Conservation (phyloP, 2,888 invertebrate genomes). For the Pyrrhia umbra region DNA sequence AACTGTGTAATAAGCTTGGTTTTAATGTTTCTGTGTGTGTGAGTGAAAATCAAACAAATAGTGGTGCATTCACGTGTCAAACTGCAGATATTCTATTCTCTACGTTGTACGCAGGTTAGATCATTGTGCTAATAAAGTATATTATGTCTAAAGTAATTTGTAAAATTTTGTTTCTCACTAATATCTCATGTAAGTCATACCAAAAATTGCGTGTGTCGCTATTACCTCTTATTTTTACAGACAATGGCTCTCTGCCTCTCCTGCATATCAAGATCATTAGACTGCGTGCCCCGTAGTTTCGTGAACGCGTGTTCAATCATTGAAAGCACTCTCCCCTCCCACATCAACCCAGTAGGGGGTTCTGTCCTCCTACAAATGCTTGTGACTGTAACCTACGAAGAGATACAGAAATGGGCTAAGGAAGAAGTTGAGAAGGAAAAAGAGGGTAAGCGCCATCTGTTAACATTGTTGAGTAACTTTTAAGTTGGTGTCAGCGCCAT, state of each 20-base stretch:
- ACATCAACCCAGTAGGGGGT: slow-evolving; percentile 92
- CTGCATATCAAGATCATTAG: slow-evolving; percentile 92
- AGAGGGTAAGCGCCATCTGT: slow-evolving; percentile 67
- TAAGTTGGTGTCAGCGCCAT: slow-evolving; percentile 13
- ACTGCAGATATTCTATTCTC: no score
- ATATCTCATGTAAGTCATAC: no score
- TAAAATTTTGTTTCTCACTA: no score
- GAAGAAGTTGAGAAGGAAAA: slow-evolving; percentile 78
- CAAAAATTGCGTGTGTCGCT: no score
- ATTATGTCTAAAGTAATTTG: no score
- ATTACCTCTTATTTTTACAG: slow-evolving; percentile 66
- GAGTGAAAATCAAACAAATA: no score
- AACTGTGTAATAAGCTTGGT: no score
- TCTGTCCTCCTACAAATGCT: slow-evolving; percentile 93
- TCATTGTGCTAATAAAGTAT: no score
- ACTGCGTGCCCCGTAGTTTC: slow-evolving; percentile 91
- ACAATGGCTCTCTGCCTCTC: slow-evolving; percentile 94
- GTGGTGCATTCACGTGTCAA: no score
- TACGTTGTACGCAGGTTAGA: no score
- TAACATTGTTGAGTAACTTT: background rate
- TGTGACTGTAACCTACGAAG: slow-evolving; percentile 92
- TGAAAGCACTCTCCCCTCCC: slow-evolving; percentile 92
- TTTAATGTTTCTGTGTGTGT: no score
- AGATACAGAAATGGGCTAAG: slow-evolving; percentile 89
- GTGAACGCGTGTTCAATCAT: slow-evolving; percentile 90